Conservation (phyloP, 2,888 invertebrate genomes). For the Tenthredo distinguenda region DNA sequence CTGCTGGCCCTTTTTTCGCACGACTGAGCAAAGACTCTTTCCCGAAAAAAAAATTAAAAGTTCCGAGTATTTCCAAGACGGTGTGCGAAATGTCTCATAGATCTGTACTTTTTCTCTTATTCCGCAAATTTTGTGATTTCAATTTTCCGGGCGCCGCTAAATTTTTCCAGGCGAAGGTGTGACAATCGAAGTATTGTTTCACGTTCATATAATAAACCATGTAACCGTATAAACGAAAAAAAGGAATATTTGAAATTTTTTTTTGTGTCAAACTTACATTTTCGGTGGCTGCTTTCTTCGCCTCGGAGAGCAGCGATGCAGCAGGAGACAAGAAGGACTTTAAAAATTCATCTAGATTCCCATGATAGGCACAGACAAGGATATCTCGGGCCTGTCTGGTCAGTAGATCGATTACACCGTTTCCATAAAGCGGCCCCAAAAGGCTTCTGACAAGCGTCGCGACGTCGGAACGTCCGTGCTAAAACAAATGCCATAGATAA, state of each 20-base stretch:
- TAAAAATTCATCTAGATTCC: constrained; percentile 83
- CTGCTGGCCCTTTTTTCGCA: background rate
- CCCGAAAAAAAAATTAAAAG: background rate
- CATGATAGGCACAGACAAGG: constrained; percentile 84
- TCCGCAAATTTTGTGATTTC: too few species aligned
- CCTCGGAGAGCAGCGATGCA: constrained; percentile 80
- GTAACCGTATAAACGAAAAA: too few species aligned
- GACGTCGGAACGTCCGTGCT: constrained; percentile 71
- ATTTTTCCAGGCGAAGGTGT: background rate
- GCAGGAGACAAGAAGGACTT: constrained; percentile 83
- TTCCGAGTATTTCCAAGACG: background rate
- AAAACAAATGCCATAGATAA: background rate
- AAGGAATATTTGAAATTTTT: background rate
- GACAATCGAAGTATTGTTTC: background rate
- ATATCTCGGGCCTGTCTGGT: constrained; percentile 86
- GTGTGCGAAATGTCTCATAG: background rate
- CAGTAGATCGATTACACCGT: constrained; percentile 82
- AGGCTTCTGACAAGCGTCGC: constrained; percentile 82
- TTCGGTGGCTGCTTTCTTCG: constrained; percentile 77
- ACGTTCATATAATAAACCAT: background rate
- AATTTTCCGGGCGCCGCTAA: too few species aligned
- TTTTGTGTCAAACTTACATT: constrained; percentile 66
- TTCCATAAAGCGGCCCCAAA: constrained; percentile 83
- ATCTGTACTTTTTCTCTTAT: background rate
- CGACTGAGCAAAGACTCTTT: background rate